Evolutionary conservation across 2,113 vertebrate genomes (phyloP), one percentile per base, ranked within the genome.

Genomic region (Callocephalon fimbriatum): DNA sequence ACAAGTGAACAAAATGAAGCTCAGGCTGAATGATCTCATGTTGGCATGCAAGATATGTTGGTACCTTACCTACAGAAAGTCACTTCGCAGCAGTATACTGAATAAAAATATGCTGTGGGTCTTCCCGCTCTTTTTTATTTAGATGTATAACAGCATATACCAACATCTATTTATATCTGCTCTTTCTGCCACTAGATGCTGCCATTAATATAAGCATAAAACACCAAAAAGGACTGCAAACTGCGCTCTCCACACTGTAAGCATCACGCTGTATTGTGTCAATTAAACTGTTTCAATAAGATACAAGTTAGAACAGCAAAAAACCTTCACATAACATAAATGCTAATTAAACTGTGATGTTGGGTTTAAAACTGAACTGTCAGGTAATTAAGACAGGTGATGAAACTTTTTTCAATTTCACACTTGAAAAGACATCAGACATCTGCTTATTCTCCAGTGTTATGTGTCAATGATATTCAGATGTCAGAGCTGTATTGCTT

Each of bases 331-430:
- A 63, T 66, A 84, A 68, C 77, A 88, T 25, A 85, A 84, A 95
- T 59, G 44, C 81, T 96, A 96, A 96, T 96, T 97, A 96, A 96
- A 92, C 50, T n/a, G 51, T 4, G 53, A 68, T 91, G 93, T 95
- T 63, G 66, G 72, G 83, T 93, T 96, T 70, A 54, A 94, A 76
- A 78, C 56, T 42, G 81, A 97, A 47, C 65, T 86, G 89, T 82
- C 79, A 94, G 87, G 65, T 94, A 92, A 95, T 95, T 94, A 96
- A 96, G 94, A 94, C 89, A 96, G 75, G 62, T 92, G 79, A 85
- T 77, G 92, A 94, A 95, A 77, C 62, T 92, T 94, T 75, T 86
- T 76, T 90, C 83, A 94, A 6, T 66, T 94, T 93, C 63, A 82
- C 87, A 92, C 78, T 80, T 67, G 72, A 90, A 85, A 74, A 90